Percentiles rank a stretch among this genome's conserved stretches.
phyloP scores from a whole-genome alignment of 2,113 vertebrate genomes.

The Rhinoptilus africanus region DNA sequence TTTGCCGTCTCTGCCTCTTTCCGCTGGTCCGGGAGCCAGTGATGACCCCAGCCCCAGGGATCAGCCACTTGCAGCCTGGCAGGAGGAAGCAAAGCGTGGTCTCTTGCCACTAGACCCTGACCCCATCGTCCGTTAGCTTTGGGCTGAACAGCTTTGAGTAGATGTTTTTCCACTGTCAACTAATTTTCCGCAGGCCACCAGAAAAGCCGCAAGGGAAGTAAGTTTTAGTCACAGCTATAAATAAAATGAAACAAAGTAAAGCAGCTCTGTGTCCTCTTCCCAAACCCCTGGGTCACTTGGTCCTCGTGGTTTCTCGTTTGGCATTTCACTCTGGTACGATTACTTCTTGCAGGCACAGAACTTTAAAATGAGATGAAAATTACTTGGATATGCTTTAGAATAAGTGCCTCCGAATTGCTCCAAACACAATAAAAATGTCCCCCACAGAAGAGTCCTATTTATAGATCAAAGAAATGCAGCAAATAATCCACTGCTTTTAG shows the following conservation, averaged over 20 bases:
- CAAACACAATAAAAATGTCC: neutral
- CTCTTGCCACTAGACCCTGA: neutral
- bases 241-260: neutral
- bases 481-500: neutral
- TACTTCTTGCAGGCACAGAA: neutral
- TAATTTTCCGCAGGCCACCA: neutral
- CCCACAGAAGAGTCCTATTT: neutral
- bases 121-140: neutral
- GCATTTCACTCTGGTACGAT: neutral
- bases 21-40: neutral
- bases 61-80: rapidly evolving
- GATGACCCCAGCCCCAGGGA: neutral
- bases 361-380: neutral
- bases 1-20: neutral
- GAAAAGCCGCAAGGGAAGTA: neutral
- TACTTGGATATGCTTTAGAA: neutral
- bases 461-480: neutral
- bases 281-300: neutral
- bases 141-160: neutral
- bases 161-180: neutral
- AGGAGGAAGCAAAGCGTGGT: neutral
- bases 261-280: neutral
- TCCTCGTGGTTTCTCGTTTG: neutral
- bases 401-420: neutral
- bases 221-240: neutral